Evolutionary conservation across 2,113 vertebrate species (phyloP), one percentile per base, ranked within the genome.

Genomic region (Tretioscincus oriximinensis): DNA sequence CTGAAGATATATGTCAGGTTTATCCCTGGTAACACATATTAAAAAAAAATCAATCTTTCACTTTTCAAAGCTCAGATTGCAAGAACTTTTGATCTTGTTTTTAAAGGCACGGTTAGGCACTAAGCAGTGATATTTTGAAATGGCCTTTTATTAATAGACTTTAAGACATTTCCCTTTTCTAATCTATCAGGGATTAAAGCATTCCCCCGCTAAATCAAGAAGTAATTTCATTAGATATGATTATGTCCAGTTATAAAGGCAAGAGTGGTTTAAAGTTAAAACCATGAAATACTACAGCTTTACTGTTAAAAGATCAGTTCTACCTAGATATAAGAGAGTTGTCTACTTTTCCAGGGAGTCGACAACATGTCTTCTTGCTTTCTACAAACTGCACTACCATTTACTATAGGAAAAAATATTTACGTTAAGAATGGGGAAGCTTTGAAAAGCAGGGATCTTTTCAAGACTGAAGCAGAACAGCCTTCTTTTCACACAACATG

Each of bases 1-100:
- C 85, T 90, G 47, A 85, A 86, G 80, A 92, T 87, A 82, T 82
- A 54, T 80, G 88, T 58, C 80, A 73, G 77, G 86, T 88, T 90
- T 85, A 80, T 75, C 79, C 41, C 69, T 9, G n/a, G 2, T 12
- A 81, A 63, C 76, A 84, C 80, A 81, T 80, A 58, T 82, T 64
- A 74, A 87, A 58, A 90, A 67, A 74, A 87, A 58, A 90, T 61
- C 78, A 84, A 71, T 35, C 54, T 54, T 54, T 28, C 41, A 81
- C 87, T 73, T 45, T 80, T 86, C 20, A 47, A 11, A 24, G 8
- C 64, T 7, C 70, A 65, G 9, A 83, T 29, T 77, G n/a, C 61
- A 88, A 31, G 69, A 81, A 76, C 28, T 8, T 16, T 63, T 66
- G 63, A 82, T 84, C 26, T 73, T 47, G 28, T 49, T 83, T 61